Conservation (phyloP, 2,888 invertebrate species). For the Netelia fuscicornis region DNA sequence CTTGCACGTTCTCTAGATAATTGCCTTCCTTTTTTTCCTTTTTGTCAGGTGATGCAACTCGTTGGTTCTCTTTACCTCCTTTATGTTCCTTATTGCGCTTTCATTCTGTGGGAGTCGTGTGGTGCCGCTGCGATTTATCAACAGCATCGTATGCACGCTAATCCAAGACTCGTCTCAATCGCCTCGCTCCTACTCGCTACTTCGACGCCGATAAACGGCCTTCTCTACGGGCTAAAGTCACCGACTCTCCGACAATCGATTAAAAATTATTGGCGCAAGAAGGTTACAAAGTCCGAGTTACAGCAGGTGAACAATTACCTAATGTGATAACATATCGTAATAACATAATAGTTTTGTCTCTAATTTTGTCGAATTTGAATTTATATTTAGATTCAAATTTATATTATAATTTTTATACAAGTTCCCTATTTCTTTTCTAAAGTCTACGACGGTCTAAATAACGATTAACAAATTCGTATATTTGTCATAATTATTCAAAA, state of each 20-base stretch:
- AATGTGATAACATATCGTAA: background rate
- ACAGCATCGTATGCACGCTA: conserved; percentile 75
- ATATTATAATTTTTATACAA: too few species aligned
- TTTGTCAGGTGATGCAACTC: conserved; percentile 88
- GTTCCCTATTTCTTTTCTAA: too few species aligned
- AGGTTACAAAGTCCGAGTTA: conserved; percentile 92
- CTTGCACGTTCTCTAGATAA: too few species aligned
- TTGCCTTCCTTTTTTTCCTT: background rate
- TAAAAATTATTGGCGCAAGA: conserved; percentile 91
- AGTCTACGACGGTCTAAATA: too few species aligned
- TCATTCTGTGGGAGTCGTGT: conserved; percentile 89
- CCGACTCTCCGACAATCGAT: conserved; percentile 90
- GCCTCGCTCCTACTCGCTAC: conserved; percentile 89
- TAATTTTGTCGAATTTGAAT: too few species aligned
- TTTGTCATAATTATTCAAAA: too few species aligned
- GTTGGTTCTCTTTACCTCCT: conserved; percentile 90
- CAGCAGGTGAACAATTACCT: conserved; percentile 86
- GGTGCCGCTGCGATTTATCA: conserved; percentile 75
- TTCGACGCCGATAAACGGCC: conserved; percentile 91
- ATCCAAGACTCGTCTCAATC: conserved; percentile 86
- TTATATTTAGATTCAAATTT: too few species aligned
- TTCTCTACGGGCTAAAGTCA: conserved; percentile 92
- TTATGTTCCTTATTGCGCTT: conserved; percentile 91
- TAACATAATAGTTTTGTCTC: background rate
- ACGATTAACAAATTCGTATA: too few species aligned